phyloP scores from a whole-genome alignment of 92 coral and sea anemone genomes.

The Zoanthus gigantus region DNA sequence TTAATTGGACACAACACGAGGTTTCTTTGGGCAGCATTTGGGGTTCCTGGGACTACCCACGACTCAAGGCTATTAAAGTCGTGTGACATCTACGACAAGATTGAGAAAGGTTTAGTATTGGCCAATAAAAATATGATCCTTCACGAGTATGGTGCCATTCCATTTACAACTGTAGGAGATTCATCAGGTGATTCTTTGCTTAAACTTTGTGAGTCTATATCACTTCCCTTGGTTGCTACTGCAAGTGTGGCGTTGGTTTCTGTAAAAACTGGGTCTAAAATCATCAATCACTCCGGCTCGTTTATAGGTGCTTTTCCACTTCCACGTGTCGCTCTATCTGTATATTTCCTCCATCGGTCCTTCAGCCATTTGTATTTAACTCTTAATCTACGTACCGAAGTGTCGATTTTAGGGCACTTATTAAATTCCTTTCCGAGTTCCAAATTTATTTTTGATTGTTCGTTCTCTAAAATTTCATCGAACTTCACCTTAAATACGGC shows the following conservation, averaged over 20 bases:
- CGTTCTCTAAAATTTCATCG: constrained; percentile 18
- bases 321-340: constrained; percentile 1
- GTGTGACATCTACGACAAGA: constrained; percentile 37
- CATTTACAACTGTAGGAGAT: constrained; percentile 57
- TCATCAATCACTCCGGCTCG: constrained; percentile 1
- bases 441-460: constrained; percentile 18
- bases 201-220: background rate
- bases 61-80: constrained; percentile 53
- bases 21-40: constrained; percentile 32
- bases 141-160: constrained; percentile 51
- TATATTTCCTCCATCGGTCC: background rate
- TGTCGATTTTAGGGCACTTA: constrained; percentile 24
- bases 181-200: background rate
- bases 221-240: constrained; percentile 8
- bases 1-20: constrained; percentile 43
- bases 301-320: constrained; percentile 8
- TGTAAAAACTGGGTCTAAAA: constrained; percentile 23
- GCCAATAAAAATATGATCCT: constrained; percentile 31
- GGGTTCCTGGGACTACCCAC: constrained; percentile 59
- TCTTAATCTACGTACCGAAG: constrained; percentile 3
- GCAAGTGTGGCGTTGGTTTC: constrained; percentile 7
- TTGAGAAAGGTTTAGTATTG: constrained; percentile 45
- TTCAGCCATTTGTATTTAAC: constrained; percentile 5
- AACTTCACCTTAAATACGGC: background rate
- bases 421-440: constrained; percentile 17